Evolutionary conservation across 2,888 invertebrate genomes (phyloP), one percentile per base, ranked within the genome.

Genomic region (Tineola bisselliella): DNA sequence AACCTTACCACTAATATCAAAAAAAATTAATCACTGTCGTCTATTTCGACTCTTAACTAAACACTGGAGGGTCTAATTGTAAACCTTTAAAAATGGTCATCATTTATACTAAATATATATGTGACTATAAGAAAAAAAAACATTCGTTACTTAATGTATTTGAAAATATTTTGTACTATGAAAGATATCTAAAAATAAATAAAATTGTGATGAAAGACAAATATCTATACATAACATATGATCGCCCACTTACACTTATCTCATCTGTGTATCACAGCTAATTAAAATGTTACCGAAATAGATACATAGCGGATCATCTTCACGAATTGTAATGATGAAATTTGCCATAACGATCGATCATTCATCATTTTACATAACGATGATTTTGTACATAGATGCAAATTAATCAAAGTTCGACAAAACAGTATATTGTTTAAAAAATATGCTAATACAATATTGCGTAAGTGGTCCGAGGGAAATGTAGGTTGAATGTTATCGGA

Each of bases 401-500:
- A 58, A 58, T 58, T 58, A 58, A 58, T 58, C 54, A 54, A 58
- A 33, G 8, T 58, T 58, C 33, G 58, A 31, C 33, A 33, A 58
- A 58, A 58, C 15, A 15, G 30, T 19, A 58, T 58, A 58, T 58
- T 58, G 58, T 58, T 58, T 30, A 58, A 58, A 33, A 58, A 19
- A 33, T 33, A 58, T 58, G 58, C 58, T 58, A 58, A 58, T 58
- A 33, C 58, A 17, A 54, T 5, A 54, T 58, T 58, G 58, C 58
- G 33, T 58, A 58, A 58, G 8, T 30, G 58, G 8, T 19, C 33
- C 11, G 25, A 33, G 10, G 31, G 58, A 58, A 58, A 58, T 25
- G 58, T 58, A 33, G 58, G 58, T 58, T 58, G 58, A 31, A 17
- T 58, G 31, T 58, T 58, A 58, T 58, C 58, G 58, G 33, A 54